These are phyloP conservation scores for Ophonus ardosiacus DNA, from an alignment of 2,888 invertebrate species.

Conservation along the genomic window DNA sequence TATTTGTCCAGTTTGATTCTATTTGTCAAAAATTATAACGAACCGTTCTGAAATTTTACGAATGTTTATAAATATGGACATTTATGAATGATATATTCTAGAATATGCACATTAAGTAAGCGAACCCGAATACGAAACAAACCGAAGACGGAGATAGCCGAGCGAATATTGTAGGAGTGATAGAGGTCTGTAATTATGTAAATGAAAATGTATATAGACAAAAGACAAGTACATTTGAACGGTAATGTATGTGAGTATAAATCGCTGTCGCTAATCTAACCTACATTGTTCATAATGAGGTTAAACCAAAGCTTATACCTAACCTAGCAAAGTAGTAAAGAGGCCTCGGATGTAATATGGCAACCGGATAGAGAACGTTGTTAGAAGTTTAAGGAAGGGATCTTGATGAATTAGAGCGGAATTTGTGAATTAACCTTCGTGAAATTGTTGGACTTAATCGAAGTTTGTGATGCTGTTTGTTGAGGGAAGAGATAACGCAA, in stretches of 20 bases:
- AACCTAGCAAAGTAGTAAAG: neutral
- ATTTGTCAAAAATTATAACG: no score
- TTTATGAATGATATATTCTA: no score
- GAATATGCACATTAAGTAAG: no score
- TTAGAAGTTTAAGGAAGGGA: slow-evolving; percentile 45
- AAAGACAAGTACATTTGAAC: no score
- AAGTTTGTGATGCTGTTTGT: slow-evolving; percentile 26
- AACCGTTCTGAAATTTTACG: no score
- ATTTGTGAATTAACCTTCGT: slow-evolving; percentile 50
- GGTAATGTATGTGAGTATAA: neutral
- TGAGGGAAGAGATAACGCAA: slow-evolving; percentile 26
- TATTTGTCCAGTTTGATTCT: no score
- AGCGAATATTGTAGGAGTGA: no score
- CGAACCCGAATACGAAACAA: no score
- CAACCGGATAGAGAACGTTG: slow-evolving; percentile 23
- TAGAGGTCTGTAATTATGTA: no score
- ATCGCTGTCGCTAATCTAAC: neutral
- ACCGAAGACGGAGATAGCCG: no score
- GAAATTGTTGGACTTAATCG: slow-evolving; percentile 48
- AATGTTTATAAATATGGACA: no score
- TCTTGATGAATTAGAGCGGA: slow-evolving; percentile 53
- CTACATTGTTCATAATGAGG: neutral
- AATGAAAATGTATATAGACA: no score
- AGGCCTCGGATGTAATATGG: neutral
- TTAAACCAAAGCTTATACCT: neutral